Percentiles rank a stretch among this genome's conserved stretches.
Conservation (phyloP, 1,140 invertebrate species). For the Phymorhynchus buccinoides region DNA sequence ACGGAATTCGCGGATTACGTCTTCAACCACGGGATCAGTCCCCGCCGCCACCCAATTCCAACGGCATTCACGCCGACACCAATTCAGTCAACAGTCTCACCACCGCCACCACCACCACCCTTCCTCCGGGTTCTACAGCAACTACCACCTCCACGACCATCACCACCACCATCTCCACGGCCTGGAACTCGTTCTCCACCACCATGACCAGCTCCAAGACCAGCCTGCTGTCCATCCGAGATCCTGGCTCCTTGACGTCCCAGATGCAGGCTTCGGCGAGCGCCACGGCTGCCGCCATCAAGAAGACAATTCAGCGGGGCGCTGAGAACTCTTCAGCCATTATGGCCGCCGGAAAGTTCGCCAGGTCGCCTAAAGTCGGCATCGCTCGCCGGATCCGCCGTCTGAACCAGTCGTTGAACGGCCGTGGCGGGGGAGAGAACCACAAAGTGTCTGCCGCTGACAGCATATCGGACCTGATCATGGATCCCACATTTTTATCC, state of each 20-base stretch:
- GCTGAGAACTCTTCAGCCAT: constrained; percentile 49
- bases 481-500: constrained; percentile 87
- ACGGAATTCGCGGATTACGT: constrained; percentile 69
- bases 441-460: too few relatives aligned
- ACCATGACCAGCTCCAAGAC: constrained; percentile 18
- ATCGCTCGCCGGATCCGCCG: constrained; percentile 62
- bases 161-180: not conserved
- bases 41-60: not conserved
- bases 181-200: constrained; percentile 6
- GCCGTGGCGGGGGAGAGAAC: constrained; percentile 47
- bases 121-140: not conserved
- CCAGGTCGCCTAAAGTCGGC: constrained; percentile 62
- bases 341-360: constrained; percentile 38
- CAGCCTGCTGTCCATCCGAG: not conserved
- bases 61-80: not conserved
- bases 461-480: constrained; percentile 81
- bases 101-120: not conserved
- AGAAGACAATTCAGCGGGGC: constrained; percentile 46
- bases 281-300: constrained; percentile 51
- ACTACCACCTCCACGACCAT: not conserved
- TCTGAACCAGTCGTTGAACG: constrained; percentile 61
- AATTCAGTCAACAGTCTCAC: not conserved
- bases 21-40: constrained; percentile 66
- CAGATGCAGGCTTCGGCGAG: constrained; percentile 18
- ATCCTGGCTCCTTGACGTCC: not conserved